phyloP scores from a whole-genome alignment of 92 coral and sea anemone species.

The Chrysogorgia sp. region DNA sequence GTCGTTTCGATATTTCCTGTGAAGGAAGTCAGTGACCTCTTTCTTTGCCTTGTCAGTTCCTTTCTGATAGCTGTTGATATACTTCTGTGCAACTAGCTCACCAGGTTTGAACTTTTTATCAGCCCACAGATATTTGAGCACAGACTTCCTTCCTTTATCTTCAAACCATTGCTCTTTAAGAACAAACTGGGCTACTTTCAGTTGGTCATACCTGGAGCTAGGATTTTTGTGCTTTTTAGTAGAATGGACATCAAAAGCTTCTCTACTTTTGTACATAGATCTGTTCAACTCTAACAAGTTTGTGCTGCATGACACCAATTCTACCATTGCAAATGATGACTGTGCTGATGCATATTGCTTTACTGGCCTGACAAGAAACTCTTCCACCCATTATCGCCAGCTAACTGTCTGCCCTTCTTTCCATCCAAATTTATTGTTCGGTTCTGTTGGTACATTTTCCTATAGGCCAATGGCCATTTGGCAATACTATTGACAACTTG shows the following conservation, averaged over 20 bases:
- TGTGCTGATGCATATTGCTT: conserved; percentile 52
- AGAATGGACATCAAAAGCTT: conserved; percentile 56
- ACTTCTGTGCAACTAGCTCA: conserved; percentile 43
- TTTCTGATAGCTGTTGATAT: conserved; percentile 41
- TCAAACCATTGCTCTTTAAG: conserved; percentile 47
- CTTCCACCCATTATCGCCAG: conserved; percentile 67
- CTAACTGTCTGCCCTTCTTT: conserved; percentile 49
- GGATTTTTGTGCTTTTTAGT: conserved; percentile 50
- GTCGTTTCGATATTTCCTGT: conserved; percentile 59
- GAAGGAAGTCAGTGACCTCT: conserved; percentile 47
- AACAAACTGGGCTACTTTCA: conserved; percentile 59
- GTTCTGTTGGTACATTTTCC: conserved; percentile 1
- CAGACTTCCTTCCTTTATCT: not conserved
- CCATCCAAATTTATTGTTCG: conserved; percentile 52
- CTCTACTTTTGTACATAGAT: conserved; percentile 46
- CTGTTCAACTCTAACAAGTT: conserved; percentile 44
- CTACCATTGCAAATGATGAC: conserved; percentile 45
- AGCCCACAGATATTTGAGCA: conserved; percentile 51
- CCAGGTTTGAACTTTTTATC: conserved; percentile 37
- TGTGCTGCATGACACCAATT: conserved; percentile 60
- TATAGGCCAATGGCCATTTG: conserved; percentile 34
- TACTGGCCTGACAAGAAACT: conserved; percentile 48
- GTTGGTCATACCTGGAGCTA: conserved; percentile 47
- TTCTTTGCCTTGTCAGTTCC: conserved; percentile 45
- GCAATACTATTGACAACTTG: conserved; percentile 24